These are phyloP conservation scores for Saguinus midas DNA, from an alignment of 2,113 vertebrate genomes.

Conservation along the genomic window DNA sequence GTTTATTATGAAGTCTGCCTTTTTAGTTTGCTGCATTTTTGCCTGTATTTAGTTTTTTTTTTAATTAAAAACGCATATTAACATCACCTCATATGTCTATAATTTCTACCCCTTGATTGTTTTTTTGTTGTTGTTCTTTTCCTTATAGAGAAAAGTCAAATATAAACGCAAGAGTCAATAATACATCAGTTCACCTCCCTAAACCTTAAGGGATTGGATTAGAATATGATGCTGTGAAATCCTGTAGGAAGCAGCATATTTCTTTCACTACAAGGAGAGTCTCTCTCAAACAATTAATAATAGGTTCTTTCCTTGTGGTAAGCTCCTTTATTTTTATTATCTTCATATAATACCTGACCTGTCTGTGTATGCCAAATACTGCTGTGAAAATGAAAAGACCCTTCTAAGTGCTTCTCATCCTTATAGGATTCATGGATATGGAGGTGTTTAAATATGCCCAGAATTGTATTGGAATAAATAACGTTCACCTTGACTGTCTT, in stretches of 20 bases:
- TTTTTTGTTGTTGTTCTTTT: not conserved
- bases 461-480: conserved; percentile 38
- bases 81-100: not conserved
- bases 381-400: conserved; percentile 55
- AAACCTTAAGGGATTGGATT: not conserved
- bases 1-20: not conserved
- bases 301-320: conserved; percentile 31
- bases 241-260: conserved; percentile 48
- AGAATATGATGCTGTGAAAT: conserved; percentile 47
- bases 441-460: conserved; percentile 50
- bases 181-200: not conserved
- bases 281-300: conserved; percentile 74
- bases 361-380: conserved; percentile 37
- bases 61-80: not conserved
- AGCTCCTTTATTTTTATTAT: conserved; percentile 68
- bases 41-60: not conserved
- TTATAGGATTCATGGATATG: conserved; percentile 36
- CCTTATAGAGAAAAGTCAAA: not conserved
- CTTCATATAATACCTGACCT: conserved; percentile 58
- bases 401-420: conserved; percentile 17
- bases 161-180: not conserved
- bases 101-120: not conserved
- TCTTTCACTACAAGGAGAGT: conserved; percentile 51
- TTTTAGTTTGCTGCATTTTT: not conserved
- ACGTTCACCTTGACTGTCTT: conserved; percentile 26